A percentile compares a stretch with the other conserved stretches of the same genome.
These are phyloP conservation scores for Butorides virescens DNA, from an alignment of 2,113 vertebrate species.

Conservation along the genomic window DNA sequence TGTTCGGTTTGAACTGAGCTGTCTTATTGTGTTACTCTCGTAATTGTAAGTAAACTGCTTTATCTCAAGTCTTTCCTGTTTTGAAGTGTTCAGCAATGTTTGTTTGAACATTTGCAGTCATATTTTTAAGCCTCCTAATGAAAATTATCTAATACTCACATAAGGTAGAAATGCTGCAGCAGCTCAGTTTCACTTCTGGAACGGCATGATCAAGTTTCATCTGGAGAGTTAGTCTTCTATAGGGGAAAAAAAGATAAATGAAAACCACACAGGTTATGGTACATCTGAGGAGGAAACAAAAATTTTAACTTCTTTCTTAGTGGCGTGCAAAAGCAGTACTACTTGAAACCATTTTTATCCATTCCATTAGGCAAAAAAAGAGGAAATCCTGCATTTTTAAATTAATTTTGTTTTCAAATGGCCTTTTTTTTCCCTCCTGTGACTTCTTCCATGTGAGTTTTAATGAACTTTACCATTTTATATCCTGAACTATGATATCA, in stretches of 20 bases:
- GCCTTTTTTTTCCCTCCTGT: background rate
- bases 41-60: background rate
- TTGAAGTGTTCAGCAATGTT: background rate
- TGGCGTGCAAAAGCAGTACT: background rate
- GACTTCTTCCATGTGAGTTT: background rate
- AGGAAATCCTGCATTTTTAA: background rate
- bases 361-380: background rate
- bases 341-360: background rate
- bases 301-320: background rate
- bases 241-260: background rate
- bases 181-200: background rate
- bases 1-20: background rate
- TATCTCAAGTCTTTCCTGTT: background rate
- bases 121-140: background rate
- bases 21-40: rapidly evolving
- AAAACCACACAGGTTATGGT: background rate
- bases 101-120: background rate
- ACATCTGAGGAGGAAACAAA: background rate
- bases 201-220: background rate
- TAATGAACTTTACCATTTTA: background rate
- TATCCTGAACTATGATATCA: background rate
- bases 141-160: background rate
- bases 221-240: background rate
- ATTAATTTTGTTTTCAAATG: background rate
- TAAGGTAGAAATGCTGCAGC: background rate